Percentiles rank a stretch among this genome's conserved stretches.
phyloP scores from a whole-genome alignment of 2,797 vertebrate genomes.

The Acrossocheilus fasciatus region DNA sequence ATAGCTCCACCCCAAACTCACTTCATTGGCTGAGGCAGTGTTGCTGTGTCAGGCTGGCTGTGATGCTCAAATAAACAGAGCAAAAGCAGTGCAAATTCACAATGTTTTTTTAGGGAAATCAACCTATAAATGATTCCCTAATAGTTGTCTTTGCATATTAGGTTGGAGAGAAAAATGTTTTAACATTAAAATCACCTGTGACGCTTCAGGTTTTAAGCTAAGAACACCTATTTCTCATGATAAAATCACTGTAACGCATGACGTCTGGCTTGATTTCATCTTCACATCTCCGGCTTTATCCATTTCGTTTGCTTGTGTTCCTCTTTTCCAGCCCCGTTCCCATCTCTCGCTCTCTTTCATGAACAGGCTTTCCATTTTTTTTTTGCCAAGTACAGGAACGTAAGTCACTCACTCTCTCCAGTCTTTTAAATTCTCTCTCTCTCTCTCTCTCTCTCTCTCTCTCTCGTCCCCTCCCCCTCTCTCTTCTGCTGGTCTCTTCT shows the following conservation, averaged over 20 bases:
- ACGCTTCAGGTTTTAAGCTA: background rate
- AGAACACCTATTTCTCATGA: background rate
- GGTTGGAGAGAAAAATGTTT: background rate
- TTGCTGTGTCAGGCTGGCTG: slow-evolving; percentile 3
- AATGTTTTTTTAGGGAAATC: background rate
- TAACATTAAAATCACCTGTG: background rate
- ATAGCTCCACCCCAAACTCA: background rate
- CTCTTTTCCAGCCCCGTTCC: slow-evolving; percentile 28
- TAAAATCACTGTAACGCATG: background rate
- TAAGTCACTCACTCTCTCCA: slow-evolving; percentile 67
- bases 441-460: background rate
- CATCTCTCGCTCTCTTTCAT: slow-evolving; percentile 59
- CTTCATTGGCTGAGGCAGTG: background rate
- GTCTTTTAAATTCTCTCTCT: slow-evolving; percentile 43
- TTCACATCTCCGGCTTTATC: slow-evolving; percentile 6
- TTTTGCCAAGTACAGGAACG: slow-evolving; percentile 71
- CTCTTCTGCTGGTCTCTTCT: slow-evolving; percentile 34
- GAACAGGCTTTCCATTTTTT: slow-evolving; percentile 67
- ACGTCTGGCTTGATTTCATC: background rate
- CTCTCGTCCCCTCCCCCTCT: background rate
- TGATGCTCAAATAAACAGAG: slow-evolving; percentile 6
- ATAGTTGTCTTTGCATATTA: background rate
- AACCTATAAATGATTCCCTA: background rate
- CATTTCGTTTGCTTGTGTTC: slow-evolving; percentile 4
- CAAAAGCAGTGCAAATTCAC: background rate